phyloP scores from a whole-genome alignment of 2,113 vertebrate species.

The cattle (Bos taurus) region DNA sequence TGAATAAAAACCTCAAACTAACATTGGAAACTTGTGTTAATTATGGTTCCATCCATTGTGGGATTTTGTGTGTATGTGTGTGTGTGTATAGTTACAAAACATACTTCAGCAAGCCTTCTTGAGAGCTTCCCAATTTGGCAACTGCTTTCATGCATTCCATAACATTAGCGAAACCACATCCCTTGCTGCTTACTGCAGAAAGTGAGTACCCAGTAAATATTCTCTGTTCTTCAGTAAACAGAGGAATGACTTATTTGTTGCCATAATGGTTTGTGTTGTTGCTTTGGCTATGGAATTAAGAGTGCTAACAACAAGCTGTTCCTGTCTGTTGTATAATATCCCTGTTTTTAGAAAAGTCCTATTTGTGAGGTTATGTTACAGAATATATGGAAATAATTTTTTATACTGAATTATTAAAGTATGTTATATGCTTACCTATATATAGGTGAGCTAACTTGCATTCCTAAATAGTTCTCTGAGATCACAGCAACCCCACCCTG shows the following conservation, averaged over 20 bases:
- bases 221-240: background rate
- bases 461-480: background rate
- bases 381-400: background rate
- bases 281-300: background rate
- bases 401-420: background rate
- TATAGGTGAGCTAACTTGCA: background rate
- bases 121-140: conserved; percentile 25
- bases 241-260: background rate
- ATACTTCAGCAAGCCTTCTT: background rate
- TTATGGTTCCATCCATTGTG: conserved; percentile 36
- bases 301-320: background rate
- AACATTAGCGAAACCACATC: conserved; percentile 40
- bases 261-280: background rate
- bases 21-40: conserved; percentile 58
- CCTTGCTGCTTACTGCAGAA: conserved; percentile 47
- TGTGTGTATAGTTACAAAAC: background rate
- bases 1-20: conserved; percentile 49
- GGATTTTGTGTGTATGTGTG: background rate
- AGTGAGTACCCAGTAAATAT: background rate
- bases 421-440: background rate
- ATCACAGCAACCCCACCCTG: background rate
- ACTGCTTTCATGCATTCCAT: background rate
- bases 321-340: background rate
- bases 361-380: background rate
- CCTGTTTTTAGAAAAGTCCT: background rate